phyloP scores from a whole-genome alignment of 2,888 invertebrate genomes.

The Phytoseiulus persimilis region DNA sequence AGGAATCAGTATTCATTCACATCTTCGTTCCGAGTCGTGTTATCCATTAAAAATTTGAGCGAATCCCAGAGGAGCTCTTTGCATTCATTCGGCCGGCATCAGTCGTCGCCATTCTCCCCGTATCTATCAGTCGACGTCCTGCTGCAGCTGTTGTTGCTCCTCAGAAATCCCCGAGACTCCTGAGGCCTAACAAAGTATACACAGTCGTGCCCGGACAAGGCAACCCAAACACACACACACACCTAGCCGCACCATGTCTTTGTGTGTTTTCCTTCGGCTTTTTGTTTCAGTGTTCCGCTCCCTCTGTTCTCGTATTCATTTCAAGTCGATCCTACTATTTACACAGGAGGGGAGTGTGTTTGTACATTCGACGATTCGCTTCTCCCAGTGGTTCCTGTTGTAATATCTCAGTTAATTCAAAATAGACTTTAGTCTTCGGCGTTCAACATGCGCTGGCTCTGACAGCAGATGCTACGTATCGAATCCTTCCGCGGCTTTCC shows the following conservation, averaged over 20 bases:
- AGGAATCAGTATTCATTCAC: background rate
- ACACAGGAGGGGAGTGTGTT: background rate
- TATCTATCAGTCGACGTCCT: background rate
- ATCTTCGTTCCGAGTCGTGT: background rate
- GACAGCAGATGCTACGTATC: conserved; percentile 20
- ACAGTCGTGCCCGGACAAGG: background rate
- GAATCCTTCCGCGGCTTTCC: conserved; percentile 35
- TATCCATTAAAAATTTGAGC: background rate
- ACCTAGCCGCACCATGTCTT: background rate
- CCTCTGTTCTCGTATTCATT: background rate
- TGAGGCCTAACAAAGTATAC: background rate
- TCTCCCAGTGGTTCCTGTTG: background rate
- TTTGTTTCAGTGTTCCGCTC: background rate
- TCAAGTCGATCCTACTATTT: background rate
- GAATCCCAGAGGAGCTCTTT: background rate
- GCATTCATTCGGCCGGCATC: background rate
- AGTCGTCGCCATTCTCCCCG: background rate
- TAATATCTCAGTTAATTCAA: background rate
- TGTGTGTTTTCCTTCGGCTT: background rate
- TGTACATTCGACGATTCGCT: background rate
- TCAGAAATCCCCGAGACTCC: background rate
- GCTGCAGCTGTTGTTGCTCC: background rate
- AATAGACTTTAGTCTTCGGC: background rate
- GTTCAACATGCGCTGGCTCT: background rate
- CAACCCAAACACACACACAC: no score